Conservation (phyloP, 2,113 vertebrate genomes). For the Perognathus longimembris region DNA sequence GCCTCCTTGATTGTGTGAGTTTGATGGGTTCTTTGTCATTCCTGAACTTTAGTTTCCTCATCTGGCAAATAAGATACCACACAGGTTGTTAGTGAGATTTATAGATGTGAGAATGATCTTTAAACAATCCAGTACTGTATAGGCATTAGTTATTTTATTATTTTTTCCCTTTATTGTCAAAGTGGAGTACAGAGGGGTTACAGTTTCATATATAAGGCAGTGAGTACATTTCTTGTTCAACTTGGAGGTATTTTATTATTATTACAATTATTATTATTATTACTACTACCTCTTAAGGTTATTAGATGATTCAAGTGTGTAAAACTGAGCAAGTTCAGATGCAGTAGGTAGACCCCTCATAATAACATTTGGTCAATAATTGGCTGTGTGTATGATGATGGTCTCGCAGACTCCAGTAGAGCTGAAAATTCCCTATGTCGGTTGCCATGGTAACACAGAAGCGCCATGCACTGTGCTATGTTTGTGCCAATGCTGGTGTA, state of each 20-base stretch:
- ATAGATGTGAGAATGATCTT: neutral
- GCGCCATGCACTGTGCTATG: neutral
- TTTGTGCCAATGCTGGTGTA: neutral
- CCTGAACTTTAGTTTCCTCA: neutral
- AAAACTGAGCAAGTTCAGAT: neutral
- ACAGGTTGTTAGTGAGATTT: neutral
- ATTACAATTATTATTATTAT: neutral
- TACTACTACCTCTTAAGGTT: neutral
- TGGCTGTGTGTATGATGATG: neutral
- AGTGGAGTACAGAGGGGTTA: too few species aligned
- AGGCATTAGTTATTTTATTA: neutral
- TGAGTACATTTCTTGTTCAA: too few species aligned
- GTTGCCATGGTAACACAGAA: too few species aligned
- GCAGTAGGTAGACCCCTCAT: neutral
- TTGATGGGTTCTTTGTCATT: neutral
- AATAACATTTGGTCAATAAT: neutral
- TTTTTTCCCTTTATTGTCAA: too few species aligned
- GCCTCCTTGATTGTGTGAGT: neutral
- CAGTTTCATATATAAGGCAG: too few species aligned
- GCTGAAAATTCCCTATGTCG: neutral
- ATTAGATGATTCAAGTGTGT: neutral
- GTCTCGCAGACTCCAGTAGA: too few species aligned
- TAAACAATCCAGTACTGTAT: neutral
- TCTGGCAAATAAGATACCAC: neutral
- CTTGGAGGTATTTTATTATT: too few species aligned